Evolutionary conservation across 2,797 vertebrate genomes (phyloP), one percentile per base, ranked within the genome.

Genomic region (Falco peregrinus): DNA sequence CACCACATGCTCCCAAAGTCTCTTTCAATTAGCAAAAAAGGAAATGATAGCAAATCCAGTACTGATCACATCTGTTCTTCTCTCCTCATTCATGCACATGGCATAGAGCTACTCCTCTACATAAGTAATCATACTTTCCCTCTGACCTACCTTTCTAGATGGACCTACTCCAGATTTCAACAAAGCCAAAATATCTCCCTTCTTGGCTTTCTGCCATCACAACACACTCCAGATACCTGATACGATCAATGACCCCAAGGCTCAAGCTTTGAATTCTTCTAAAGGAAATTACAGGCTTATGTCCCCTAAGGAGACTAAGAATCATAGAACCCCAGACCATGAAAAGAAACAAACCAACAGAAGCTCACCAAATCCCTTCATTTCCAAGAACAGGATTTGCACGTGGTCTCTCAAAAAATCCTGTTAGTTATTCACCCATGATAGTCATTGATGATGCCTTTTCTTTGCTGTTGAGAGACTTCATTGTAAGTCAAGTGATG

Each of bases 31-130:
- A 41, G 26, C n/a, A 69, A 90, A 78, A 43, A 75, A 60, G 15
- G 22, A 67, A 71, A 90, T 39, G 3, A 51, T 28, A 75, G 41
- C 19, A 28, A 10, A 48, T 15, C 33, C 75, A 93, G 16, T 31
- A 53, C 10, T 31, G 20, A 2, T 76, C 76, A 57, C 25, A 57
- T 19, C 57, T 51, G 57, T 7, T 35, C 7, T 35, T 77, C 51
- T 51, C 54, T 80, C 11, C 43, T 92, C 22, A n/a, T 39, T 75
- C 68, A 10, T 1, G 2, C 29, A 47, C 0, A 0, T 26, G 15
- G 15, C 76, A 86, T 19, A 54, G 31, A 79, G 21, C 63, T 73
- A 11, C 33, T 85, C 33, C 35, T 92, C 47, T 53, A 10, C 31
- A 84, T 47, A 68, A 0, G 1, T 39, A 45, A 50, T 48, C 31